These are phyloP conservation scores for Erebia epiphron DNA, from an alignment of 2,888 invertebrate genomes.

Conservation along the genomic window DNA sequence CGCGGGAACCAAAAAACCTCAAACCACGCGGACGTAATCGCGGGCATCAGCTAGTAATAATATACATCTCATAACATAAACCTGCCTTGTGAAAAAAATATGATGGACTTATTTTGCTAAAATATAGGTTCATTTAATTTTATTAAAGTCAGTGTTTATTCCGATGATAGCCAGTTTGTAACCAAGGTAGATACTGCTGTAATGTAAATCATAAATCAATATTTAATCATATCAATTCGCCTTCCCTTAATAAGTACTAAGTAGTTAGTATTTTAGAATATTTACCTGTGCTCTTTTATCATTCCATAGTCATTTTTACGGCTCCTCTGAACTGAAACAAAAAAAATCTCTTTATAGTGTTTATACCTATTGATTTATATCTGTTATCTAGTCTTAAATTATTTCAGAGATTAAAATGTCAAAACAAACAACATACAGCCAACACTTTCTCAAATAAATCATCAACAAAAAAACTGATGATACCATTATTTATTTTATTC, in stretches of 20 bases:
- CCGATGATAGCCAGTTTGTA: no score
- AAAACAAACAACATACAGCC: slow-evolving; percentile 52
- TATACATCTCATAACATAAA: background rate
- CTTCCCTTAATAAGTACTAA: background rate
- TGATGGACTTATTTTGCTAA: background rate
- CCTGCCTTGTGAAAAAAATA: background rate
- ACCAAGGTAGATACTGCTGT: no score
- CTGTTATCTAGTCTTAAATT: slow-evolving; percentile 3
- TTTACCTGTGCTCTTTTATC: slow-evolving; percentile 25
- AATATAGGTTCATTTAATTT: no score
- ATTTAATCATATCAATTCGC: no score
- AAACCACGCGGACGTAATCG: no score
- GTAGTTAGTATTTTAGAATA: background rate
- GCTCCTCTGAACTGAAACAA: slow-evolving; percentile 28
- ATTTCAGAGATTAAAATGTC: slow-evolving; percentile 50
- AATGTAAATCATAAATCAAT: no score
- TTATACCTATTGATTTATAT: background rate
- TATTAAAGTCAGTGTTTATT: no score
- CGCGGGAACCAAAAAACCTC: no score
- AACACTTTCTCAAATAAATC: slow-evolving; percentile 66
- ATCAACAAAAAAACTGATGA: slow-evolving; percentile 66
- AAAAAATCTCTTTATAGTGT: slow-evolving; percentile 3
- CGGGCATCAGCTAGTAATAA: no score
- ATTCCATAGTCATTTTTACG: slow-evolving; percentile 12
- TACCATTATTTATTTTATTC: slow-evolving; percentile 76